Evolutionary conservation across 2,113 vertebrate genomes (phyloP), one percentile per base, ranked within the genome.

Genomic region (Silurus meridionalis): DNA sequence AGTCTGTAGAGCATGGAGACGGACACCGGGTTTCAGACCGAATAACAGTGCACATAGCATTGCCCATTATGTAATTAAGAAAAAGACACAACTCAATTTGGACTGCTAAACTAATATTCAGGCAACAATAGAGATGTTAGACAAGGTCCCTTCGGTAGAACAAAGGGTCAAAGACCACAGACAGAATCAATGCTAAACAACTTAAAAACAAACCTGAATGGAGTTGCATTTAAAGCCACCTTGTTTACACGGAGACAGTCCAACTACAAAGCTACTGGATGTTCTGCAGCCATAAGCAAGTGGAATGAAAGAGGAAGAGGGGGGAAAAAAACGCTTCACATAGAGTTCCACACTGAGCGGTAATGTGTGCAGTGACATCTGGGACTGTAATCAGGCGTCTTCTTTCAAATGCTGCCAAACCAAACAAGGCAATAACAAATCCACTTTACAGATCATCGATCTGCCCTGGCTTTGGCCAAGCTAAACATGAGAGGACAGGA

Each of bases 361-460:
- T 96, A 96, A 96, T 94, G 94, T 95, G 96, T 95, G 95, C 96
- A 95, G 94, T 94, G 96, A 98, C 97, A 99, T 99, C 97, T 99
- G 97, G 96, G 96, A 95, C 97, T 97, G 96, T 94, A 99, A 98
- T 99, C 97, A 97, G 96, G 92, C 94, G 94, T 95, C 94, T 93
- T 91, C 97, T 98, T 99, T 99, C 95, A 99, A 97, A 96, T 95
- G 91, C 95, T 97, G 98, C 98, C 98, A 99, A 99, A 97, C 96
- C 96, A 98, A 98, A 99, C 97, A 98, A 95, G 94, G 96, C 96
- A 98, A 98, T 98, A 98, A 97, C 97, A 97, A 98, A 98, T 98
- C 96, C 97, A 98, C 97, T 98, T 98, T 98, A 95, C 97, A 98
- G 97, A 97, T 96, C 97, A 99, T 99, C 96, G 97, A 98, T 99